A percentile compares a stretch with the other conserved stretches of the same genome.
Conservation (phyloP, 2,113 vertebrate genomes). For the Vanacampus margaritifer region DNA sequence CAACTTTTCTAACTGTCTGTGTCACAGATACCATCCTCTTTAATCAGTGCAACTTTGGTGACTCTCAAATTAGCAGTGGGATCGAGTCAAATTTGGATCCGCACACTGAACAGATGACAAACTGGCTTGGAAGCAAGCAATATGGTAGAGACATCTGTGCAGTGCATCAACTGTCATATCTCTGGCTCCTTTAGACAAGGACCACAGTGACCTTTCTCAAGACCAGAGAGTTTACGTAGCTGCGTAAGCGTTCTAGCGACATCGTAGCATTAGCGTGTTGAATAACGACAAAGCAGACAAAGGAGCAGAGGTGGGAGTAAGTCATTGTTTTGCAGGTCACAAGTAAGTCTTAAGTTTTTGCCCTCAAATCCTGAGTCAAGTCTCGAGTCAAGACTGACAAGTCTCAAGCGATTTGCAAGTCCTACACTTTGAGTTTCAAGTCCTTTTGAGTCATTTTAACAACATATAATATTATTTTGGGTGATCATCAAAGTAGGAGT, state of each 20-base stretch:
- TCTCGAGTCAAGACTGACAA: too few species aligned
- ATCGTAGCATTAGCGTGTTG: too few species aligned
- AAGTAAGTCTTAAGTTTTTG: too few species aligned
- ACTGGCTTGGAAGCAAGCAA: conserved; percentile 24
- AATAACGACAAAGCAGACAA: too few species aligned
- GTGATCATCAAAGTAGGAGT: too few species aligned
- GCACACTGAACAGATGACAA: conserved; percentile 32
- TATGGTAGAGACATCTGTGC: conserved; percentile 18
- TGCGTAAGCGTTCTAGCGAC: neutral
- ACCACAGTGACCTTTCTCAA: neutral
- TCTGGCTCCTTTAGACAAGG: neutral
- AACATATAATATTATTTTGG: too few species aligned
- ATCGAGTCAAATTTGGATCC: conserved; percentile 39
- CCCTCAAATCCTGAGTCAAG: too few species aligned
- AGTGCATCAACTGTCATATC: conserved; percentile 10
- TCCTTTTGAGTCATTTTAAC: too few species aligned
- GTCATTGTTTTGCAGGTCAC: too few species aligned
- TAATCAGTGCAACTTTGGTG: conserved; percentile 66
- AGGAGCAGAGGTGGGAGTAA: too few species aligned
- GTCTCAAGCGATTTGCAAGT: too few species aligned
- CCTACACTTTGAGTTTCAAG: too few species aligned
- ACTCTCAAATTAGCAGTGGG: conserved; percentile 58
- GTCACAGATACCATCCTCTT: conserved; percentile 56
- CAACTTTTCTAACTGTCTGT: conserved; percentile 50
- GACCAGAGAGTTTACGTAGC: neutral